phyloP scores from a whole-genome alignment of 2,113 vertebrate species.

The Saccopteryx leptura region DNA sequence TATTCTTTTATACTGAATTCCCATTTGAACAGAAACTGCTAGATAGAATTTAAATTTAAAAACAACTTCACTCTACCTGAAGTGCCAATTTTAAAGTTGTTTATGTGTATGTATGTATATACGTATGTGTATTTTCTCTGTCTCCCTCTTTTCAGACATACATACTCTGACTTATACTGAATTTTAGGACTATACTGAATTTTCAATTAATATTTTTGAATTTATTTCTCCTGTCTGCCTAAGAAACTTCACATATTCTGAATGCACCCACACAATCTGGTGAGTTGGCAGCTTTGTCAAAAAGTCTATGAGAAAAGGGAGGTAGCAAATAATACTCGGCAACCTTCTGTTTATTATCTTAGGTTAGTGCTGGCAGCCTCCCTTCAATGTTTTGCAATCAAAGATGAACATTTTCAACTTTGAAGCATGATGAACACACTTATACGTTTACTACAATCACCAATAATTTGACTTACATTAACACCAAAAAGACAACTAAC shows the following conservation, averaged over 20 bases:
- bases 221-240: conserved; percentile 41
- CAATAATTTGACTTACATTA: conserved; percentile 57
- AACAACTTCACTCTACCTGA: conserved; percentile 46
- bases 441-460: conserved; percentile 63
- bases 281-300: conserved; percentile 42
- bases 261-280: conserved; percentile 42
- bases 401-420: conserved; percentile 69
- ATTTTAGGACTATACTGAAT: conserved; percentile 11
- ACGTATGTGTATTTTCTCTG: neutral
- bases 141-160: neutral
- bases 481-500: conserved; percentile 68
- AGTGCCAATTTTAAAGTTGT: conserved; percentile 51
- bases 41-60: conserved; percentile 15
- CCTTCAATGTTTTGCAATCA: conserved; percentile 55
- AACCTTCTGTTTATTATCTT: conserved; percentile 50
- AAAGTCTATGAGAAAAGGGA: conserved; percentile 52
- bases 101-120: neutral
- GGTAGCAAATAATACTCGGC: conserved; percentile 31
- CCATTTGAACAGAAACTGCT: conserved; percentile 60
- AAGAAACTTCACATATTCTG: conserved; percentile 64
- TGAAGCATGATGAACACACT: conserved; percentile 64
- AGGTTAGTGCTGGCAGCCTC: conserved; percentile 37
- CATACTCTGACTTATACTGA: conserved; percentile 30
- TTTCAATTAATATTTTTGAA: conserved; percentile 17
- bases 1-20: conserved; percentile 60